Base-by-base conservation (phyloP, 1,140 invertebrate genomes). In the Mactra quadrangularis region DNA sequence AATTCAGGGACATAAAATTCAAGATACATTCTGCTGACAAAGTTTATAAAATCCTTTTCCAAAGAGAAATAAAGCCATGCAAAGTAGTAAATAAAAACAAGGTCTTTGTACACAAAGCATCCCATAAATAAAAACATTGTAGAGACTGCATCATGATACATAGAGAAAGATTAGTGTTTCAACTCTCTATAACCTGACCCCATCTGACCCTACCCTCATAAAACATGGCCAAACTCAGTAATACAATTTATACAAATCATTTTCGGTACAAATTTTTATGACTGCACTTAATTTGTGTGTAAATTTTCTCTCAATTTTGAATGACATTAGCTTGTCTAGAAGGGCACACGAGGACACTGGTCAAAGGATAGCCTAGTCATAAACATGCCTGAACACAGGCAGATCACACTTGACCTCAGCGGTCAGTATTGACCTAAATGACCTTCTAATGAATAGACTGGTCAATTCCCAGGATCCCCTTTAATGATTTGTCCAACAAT, bases 341-440 rank as follows among this genome's bases (percentile, higher is more conserved):
- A 78, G 76, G 66, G 76, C 76, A 78, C 15, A 27, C 45, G 62
- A 55, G 76, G 76, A 78, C 60, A 78, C 55, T 66, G 62, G 77
- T 70, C 77, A 81, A 81, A 81, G 77, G 77, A 70, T 59, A 9
- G 45, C 31, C 7, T 15, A 25, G 55, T 60, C 53, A 81, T 81
- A 81, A 81, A 81, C 77, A 81, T 81, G 77, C 60, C 77, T 59
- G 41, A 52, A 38, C 52, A 59, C 19, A 55, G 62, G 64, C 68
- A 45, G 64, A 62, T 71, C 77, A 70, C 77, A 81, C 77, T 81
- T 81, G 77, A 81, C 77, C 77, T 71, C 77, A 70, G 47, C 53
- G 77, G 77, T 81, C 77, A 81, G 50, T 70, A 27, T 33, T 81
- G 41, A 81, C 77, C 77, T 50, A 45, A 29, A 41, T 22, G 62